Conservation (phyloP, 1,140 invertebrate species). For the Drosophila sulfurigaster region DNA sequence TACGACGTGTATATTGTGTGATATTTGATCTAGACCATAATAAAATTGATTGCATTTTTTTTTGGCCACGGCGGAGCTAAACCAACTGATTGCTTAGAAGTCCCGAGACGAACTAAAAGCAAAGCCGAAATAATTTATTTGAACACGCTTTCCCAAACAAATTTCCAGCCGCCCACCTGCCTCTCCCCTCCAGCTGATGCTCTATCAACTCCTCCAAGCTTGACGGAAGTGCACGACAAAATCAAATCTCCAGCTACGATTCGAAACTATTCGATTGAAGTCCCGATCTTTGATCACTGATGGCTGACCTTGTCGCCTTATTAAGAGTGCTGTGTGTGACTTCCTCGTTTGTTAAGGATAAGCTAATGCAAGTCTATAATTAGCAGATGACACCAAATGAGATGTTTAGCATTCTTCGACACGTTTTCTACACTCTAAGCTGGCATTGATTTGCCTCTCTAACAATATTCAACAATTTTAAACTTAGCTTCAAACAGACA, state of each 20-base stretch:
- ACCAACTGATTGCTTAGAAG: conserved; percentile 75
- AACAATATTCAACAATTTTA: neutral
- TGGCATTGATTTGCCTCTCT: neutral
- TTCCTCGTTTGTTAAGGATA: conserved; percentile 77
- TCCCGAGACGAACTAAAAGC: conserved; percentile 76
- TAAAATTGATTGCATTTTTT: conserved; percentile 4
- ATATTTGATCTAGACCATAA: conserved; percentile 38
- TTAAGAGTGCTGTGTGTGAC: conserved; percentile 49
- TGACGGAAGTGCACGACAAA: conserved; percentile 77
- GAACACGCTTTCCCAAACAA: too few species aligned
- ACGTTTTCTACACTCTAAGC: neutral
- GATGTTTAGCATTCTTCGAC: conserved; percentile 10
- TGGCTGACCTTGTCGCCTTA: conserved; percentile 59
- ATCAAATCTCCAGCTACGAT: conserved; percentile 24
- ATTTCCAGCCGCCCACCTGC: too few species aligned
- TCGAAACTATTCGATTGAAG: neutral
- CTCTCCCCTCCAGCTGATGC: too few species aligned
- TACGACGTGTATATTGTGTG: conserved; percentile 24
- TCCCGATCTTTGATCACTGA: neutral
- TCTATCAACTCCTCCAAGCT: conserved; percentile 27
- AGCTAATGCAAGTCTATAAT: conserved; percentile 37
- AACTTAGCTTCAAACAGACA: conserved; percentile 25
- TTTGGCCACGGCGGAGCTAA: conserved; percentile 61
- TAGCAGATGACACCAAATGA: conserved; percentile 27
- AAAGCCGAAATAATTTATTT: conserved; percentile 54